Evolutionary conservation across 1,140 invertebrate genomes (phyloP).

Genomic region (Papilio polyxenes): DNA sequence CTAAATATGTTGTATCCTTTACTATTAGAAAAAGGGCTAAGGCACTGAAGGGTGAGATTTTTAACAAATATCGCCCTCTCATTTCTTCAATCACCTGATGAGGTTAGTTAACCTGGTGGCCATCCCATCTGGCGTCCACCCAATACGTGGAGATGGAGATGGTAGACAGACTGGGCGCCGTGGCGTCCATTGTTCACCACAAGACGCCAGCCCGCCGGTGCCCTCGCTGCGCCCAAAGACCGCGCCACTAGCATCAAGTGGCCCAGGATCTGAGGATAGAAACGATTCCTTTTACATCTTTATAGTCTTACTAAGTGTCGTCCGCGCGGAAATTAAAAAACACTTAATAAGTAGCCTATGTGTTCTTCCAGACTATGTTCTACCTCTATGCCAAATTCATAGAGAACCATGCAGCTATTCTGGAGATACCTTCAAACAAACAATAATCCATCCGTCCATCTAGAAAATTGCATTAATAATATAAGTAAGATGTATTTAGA

Average conservation of each 20-base stretch:
- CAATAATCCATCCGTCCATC: too few relatives aligned
- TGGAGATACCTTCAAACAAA: too few relatives aligned
- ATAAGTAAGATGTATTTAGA: too few relatives aligned
- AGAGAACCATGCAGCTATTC: too few relatives aligned
- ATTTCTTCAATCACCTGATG: constrained; percentile 25
- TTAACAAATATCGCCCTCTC: not conserved
- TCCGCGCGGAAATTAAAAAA: not conserved
- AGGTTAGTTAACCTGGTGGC: constrained; percentile 87
- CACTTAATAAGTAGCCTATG: not conserved
- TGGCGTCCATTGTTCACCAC: constrained; percentile 88
- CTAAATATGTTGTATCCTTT: not conserved
- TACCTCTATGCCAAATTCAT: too few relatives aligned
- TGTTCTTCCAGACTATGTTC: too few relatives aligned
- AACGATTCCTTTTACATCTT: not conserved
- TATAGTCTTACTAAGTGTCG: not conserved
- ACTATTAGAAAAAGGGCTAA: not conserved
- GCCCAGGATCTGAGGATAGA: constrained; percentile 81
- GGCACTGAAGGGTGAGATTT: constrained; percentile 3
- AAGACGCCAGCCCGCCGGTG: constrained; percentile 81
- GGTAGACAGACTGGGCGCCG: constrained; percentile 88
- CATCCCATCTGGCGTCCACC: constrained; percentile 91
- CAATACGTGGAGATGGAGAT: constrained; percentile 88
- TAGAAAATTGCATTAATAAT: too few relatives aligned
- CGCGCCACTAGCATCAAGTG: constrained; percentile 84
- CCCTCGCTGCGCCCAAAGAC: constrained; percentile 79